Conservation (phyloP, 2,888 invertebrate genomes). For the Phengaris arion region DNA sequence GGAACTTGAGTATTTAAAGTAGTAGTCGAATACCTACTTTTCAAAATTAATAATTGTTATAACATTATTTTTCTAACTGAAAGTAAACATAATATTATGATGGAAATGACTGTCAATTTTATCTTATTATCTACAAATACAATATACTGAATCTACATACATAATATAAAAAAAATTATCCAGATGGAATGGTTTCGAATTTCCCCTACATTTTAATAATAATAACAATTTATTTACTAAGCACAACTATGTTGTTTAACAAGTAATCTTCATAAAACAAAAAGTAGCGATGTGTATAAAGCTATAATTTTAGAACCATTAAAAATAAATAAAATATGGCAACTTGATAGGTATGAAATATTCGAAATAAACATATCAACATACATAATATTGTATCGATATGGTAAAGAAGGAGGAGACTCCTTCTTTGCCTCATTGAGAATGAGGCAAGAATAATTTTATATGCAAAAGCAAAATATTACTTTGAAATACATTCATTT, state of each 20-base stretch:
- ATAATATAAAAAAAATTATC: background rate
- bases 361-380: background rate
- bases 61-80: background rate
- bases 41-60: background rate
- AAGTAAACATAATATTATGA: background rate
- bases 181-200: background rate
- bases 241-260: conserved; percentile 11
- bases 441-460: background rate
- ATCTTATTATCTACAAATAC: no score
- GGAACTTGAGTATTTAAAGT: background rate
- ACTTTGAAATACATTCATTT: background rate
- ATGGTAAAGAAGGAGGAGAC: background rate
- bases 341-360: background rate
- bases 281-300: background rate
- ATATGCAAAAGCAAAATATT: background rate
- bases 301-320: conserved; percentile 4
- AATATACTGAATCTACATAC: background rate
- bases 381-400: background rate
- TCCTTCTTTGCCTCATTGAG: no score
- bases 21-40: background rate
- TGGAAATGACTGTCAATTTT: no score
- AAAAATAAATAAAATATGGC: conserved; percentile 13
- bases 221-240: background rate
- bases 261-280: background rate
- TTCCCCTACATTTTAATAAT: background rate